Evolutionary conservation across 2,888 invertebrate species (phyloP).

Genomic region (Sinopyrophorus schimmeli): DNA sequence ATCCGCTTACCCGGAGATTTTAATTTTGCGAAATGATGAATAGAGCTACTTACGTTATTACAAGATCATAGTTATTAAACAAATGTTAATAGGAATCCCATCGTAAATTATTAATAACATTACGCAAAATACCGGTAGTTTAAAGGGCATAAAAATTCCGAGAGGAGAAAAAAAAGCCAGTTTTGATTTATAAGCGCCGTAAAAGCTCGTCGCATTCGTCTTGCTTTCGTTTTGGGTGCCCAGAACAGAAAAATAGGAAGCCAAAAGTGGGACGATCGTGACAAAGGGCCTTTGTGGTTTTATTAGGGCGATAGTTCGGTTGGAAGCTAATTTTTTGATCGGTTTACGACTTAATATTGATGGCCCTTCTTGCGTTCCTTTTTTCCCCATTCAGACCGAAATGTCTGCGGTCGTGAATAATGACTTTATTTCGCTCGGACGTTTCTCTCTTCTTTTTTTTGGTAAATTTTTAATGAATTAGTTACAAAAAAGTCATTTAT

Average conservation of each 20-base stretch:
- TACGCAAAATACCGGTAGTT: conserved; percentile 25
- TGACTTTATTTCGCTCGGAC: too few species aligned
- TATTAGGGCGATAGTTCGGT: conserved; percentile 25
- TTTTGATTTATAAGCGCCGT: conserved; percentile 9
- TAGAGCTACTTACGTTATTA: conserved; percentile 18
- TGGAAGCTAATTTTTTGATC: conserved; percentile 18
- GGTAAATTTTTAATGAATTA: too few species aligned
- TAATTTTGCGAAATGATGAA: conserved; percentile 17
- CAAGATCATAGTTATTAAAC: conserved; percentile 17
- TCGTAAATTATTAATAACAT: conserved; percentile 12
- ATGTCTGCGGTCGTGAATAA: too few species aligned
- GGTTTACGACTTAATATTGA: conserved; percentile 15
- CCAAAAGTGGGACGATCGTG: conserved; percentile 15
- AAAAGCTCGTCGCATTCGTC: conserved; percentile 13
- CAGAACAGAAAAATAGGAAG: conserved; percentile 2
- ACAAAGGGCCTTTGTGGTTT: conserved; percentile 20
- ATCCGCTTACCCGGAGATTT: conserved; percentile 18
- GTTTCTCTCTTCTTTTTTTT: too few species aligned
- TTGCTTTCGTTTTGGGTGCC: conserved; percentile 25
- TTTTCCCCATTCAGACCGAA: too few species aligned
- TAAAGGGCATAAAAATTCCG: conserved; percentile 14
- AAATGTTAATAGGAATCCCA: conserved; percentile 22
- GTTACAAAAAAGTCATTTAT: too few species aligned
- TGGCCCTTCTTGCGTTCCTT: too few species aligned
- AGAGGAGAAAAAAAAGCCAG: too few species aligned